phyloP scores from a whole-genome alignment of 2,888 invertebrate species.

The Agriotes lineatus region DNA sequence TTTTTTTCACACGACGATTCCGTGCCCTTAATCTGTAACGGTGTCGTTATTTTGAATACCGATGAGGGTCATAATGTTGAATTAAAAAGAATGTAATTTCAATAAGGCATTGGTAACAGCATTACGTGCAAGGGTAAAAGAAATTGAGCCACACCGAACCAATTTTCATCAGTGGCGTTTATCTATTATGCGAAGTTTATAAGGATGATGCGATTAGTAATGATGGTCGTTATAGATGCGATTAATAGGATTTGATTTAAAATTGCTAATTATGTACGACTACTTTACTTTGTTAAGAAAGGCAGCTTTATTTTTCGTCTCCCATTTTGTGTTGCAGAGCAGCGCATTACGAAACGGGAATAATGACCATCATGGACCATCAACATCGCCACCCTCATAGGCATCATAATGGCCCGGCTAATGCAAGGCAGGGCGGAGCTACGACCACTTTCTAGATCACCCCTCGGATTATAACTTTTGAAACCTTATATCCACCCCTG shows the following conservation, averaged over 20 bases:
- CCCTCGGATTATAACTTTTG: slow-evolving; percentile 45
- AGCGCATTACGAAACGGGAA: slow-evolving; percentile 27
- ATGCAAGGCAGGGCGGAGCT: slow-evolving; percentile 40
- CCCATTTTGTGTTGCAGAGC: slow-evolving; percentile 40
- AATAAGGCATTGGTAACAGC: not conserved
- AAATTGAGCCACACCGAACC: no score
- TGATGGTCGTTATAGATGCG: no score
- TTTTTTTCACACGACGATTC: slow-evolving; percentile 54
- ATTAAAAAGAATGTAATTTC: slow-evolving; percentile 12
- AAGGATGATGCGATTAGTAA: no score
- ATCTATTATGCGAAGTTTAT: no score
- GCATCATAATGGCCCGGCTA: slow-evolving; percentile 36
- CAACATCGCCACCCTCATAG: slow-evolving; percentile 39
- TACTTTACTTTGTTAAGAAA: not conserved
- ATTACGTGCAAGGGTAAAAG: no score
- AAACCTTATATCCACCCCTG: slow-evolving; percentile 42
- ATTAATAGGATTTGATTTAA: no score
- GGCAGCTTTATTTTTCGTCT: not conserved
- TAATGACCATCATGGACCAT: slow-evolving; percentile 45
- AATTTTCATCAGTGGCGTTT: no score
- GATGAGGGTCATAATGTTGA: slow-evolving; percentile 9
- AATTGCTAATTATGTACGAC: no score
- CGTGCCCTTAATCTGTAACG: slow-evolving; percentile 38
- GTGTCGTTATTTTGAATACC: slow-evolving; percentile 37
- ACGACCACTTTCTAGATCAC: slow-evolving; percentile 40